phyloP scores from a whole-genome alignment of 2,797 vertebrate species.

The Staurois parvus region DNA sequence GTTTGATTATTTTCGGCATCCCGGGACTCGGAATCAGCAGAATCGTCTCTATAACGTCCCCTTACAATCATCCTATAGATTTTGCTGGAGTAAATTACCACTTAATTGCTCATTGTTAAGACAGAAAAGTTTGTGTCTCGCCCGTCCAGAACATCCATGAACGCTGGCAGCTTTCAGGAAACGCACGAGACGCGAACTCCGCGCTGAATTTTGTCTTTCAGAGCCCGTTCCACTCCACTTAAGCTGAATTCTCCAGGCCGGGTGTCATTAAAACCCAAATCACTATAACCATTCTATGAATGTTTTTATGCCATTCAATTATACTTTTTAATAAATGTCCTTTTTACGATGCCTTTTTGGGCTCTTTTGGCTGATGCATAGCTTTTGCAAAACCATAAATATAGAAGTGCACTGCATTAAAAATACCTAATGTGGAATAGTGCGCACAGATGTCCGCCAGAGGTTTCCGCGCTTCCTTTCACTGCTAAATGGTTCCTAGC shows the following conservation, averaged over 20 bases:
- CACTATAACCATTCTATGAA: slow-evolving; percentile 52
- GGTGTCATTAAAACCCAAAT: slow-evolving; percentile 61
- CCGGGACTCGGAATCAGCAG: background rate
- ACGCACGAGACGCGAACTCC: background rate
- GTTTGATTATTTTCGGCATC: background rate
- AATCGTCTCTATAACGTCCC: background rate
- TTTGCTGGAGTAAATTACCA: background rate
- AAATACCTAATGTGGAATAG: slow-evolving; percentile 50
- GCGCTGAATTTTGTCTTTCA: slow-evolving; percentile 18
- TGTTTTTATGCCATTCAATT: slow-evolving; percentile 60
- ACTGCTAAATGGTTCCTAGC: background rate
- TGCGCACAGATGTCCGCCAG: slow-evolving; percentile 1
- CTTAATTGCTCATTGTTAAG: background rate
- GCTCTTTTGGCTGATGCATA: slow-evolving; percentile 59
- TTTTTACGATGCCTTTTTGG: slow-evolving; percentile 58
- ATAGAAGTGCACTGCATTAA: slow-evolving; percentile 45
- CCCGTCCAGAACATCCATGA: background rate
- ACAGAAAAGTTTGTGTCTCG: slow-evolving; percentile 9
- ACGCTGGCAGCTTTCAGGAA: background rate
- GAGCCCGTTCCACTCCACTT: slow-evolving; percentile 55
- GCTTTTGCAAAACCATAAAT: slow-evolving; percentile 54
- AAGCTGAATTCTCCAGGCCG: slow-evolving; percentile 42
- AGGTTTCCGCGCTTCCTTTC: slow-evolving; percentile 18
- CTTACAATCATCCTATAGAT: slow-evolving; percentile 13
- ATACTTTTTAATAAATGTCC: slow-evolving; percentile 60